Percentiles rank a stretch among this genome's conserved stretches.
phyloP scores from a whole-genome alignment of 2,113 vertebrate genomes.

The Brachirus orientalis region DNA sequence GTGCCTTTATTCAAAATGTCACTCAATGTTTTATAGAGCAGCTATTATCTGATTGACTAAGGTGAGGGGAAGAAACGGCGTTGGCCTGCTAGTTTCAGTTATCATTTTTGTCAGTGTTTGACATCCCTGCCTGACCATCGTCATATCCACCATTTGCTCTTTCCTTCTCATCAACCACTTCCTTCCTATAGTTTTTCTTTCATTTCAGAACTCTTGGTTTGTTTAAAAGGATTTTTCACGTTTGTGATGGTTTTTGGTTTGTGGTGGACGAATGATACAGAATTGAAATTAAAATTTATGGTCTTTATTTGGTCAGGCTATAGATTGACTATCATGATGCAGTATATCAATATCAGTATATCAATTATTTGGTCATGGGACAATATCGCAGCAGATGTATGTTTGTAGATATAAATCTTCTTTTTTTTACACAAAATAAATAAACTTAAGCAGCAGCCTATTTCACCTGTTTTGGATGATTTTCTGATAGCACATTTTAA shows the following conservation, averaged over 20 bases:
- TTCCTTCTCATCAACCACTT: conserved; percentile 55
- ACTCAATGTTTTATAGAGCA: neutral
- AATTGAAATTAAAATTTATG: neutral
- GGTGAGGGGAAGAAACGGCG: neutral
- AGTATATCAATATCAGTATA: too few relatives aligned
- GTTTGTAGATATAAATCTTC: too few relatives aligned
- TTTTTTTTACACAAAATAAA: too few relatives aligned
- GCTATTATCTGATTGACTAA: conserved; percentile 15
- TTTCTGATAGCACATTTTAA: too few relatives aligned
- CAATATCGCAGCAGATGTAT: too few relatives aligned
- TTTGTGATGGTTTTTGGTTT: neutral
- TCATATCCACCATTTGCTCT: neutral
- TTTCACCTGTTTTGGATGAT: too few relatives aligned
- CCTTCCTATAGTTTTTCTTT: conserved; percentile 52
- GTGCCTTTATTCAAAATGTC: conserved; percentile 45
- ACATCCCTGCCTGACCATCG: conserved; percentile 27
- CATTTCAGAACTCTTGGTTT: neutral
- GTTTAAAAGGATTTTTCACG: neutral
- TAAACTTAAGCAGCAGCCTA: too few relatives aligned
- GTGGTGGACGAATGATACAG: neutral
- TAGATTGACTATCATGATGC: too few relatives aligned
- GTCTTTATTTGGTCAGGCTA: too few relatives aligned
- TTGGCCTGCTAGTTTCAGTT: neutral
- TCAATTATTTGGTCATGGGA: too few relatives aligned
- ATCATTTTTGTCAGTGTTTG: conserved; percentile 32